phyloP scores from a whole-genome alignment of 2,888 invertebrate species.

The Dynastes maya region DNA sequence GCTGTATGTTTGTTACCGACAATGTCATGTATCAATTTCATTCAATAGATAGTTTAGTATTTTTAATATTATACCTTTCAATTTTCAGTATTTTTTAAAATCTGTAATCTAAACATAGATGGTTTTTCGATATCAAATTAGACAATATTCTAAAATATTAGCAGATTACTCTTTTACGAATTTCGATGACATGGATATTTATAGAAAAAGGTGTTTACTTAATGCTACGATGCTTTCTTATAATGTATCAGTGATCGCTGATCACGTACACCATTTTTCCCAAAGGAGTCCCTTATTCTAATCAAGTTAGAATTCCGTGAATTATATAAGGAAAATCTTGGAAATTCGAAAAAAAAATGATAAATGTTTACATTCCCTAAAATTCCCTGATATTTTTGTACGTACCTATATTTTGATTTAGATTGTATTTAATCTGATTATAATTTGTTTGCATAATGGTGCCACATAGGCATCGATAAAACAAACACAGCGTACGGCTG shows the following conservation, averaged over 20 bases:
- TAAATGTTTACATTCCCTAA: background rate
- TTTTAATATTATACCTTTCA: no score
- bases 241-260: background rate
- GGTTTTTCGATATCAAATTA: no score
- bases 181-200: no score
- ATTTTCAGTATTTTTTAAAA: no score
- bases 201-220: no score
- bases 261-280: background rate
- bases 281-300: background rate
- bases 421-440: conserved; percentile 46
- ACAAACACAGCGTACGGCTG: conserved; percentile 30
- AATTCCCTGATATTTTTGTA: conserved; percentile 15
- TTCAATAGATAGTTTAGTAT: background rate
- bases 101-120: no score
- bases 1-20: background rate
- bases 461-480: conserved; percentile 32
- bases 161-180: no score
- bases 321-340: conserved; percentile 2
- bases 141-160: no score
- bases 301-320: conserved; percentile 6
- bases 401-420: conserved; percentile 32
- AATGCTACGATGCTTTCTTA: no score
- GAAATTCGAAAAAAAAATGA: conserved; percentile 3
- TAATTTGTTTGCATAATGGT: conserved; percentile 43
- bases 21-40: background rate